A percentile compares a stretch with the other conserved stretches of the same genome.
Conservation (phyloP, 2,113 vertebrate genomes). For the Calidris pugnax region DNA sequence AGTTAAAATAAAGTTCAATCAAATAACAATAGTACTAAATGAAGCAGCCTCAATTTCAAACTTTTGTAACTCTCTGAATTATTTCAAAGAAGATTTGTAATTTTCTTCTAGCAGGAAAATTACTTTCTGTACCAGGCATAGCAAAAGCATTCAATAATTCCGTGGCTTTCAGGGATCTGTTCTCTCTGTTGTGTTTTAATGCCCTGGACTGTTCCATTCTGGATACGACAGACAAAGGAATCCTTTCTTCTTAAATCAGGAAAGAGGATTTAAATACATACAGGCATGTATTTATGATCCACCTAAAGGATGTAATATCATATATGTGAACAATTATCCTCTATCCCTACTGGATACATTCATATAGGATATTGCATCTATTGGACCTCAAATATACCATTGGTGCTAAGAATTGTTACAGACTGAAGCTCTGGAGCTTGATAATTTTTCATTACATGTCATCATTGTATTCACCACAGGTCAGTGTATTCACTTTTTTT, state of each 20-base stretch:
- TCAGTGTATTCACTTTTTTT: not conserved
- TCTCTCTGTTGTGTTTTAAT: not conserved
- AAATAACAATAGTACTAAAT: constrained; percentile 3
- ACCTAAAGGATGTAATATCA: not conserved
- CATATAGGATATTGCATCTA: not conserved
- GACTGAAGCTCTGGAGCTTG: not conserved
- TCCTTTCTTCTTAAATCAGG: not conserved
- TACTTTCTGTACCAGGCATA: not conserved
- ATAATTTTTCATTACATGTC: not conserved
- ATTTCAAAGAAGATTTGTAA: not conserved
- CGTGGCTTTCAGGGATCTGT: not conserved
- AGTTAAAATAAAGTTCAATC: constrained; percentile 2
- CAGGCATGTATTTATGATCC: not conserved
- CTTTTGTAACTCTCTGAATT: not conserved
- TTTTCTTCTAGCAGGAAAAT: not conserved
- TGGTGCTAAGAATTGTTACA: not conserved
- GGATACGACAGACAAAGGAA: not conserved
- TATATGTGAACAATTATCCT: not conserved
- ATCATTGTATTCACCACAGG: not conserved
- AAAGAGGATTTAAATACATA: not conserved
- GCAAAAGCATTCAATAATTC: not conserved
- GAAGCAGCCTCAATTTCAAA: not conserved
- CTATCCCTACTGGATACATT: not conserved
- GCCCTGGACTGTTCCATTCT: not conserved
- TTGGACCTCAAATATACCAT: not conserved